Conservation (phyloP, 2,888 invertebrate genomes). For the Amblyteles armatorius region DNA sequence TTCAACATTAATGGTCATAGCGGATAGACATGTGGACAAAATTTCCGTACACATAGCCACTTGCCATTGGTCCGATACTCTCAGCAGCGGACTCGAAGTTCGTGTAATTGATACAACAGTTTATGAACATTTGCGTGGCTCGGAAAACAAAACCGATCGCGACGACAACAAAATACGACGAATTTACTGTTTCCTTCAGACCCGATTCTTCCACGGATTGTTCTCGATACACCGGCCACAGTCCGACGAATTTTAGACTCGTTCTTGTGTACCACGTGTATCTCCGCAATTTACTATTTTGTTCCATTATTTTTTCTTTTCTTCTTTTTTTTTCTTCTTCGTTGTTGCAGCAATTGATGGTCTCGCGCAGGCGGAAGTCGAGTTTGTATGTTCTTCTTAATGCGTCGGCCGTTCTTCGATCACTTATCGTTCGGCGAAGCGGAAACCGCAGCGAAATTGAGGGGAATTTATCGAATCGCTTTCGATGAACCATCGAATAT, state of each 20-base stretch:
- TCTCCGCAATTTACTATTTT: slow-evolving; percentile 38
- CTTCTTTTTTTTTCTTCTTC: not conserved
- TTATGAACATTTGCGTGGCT: slow-evolving; percentile 59
- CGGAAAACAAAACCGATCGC: slow-evolving; percentile 49
- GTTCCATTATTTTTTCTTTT: slow-evolving; percentile 27
- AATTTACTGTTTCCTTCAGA: slow-evolving; percentile 41
- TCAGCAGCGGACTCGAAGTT: slow-evolving; percentile 68
- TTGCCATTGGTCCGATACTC: slow-evolving; percentile 69
- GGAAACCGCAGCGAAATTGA: slow-evolving; percentile 17
- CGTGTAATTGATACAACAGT: slow-evolving; percentile 62
- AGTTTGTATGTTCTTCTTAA: not conserved
- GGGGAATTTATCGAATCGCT: slow-evolving; percentile 5
- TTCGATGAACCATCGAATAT: slow-evolving; percentile 42
- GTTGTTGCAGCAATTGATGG: not conserved
- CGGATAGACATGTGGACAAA: not conserved
- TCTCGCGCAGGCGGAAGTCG: not conserved
- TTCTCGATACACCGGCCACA: slow-evolving; percentile 58
- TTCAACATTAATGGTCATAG: not conserved
- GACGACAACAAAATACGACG: slow-evolving; percentile 51
- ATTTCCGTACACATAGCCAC: not conserved
- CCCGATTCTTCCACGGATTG: not conserved
- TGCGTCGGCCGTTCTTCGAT: not conserved
- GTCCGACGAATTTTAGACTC: slow-evolving; percentile 56
- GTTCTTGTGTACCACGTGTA: slow-evolving; percentile 65
- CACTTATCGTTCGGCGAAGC: not conserved